Conservation (phyloP, 2,888 invertebrate genomes). For the Palloptera scutellata region DNA sequence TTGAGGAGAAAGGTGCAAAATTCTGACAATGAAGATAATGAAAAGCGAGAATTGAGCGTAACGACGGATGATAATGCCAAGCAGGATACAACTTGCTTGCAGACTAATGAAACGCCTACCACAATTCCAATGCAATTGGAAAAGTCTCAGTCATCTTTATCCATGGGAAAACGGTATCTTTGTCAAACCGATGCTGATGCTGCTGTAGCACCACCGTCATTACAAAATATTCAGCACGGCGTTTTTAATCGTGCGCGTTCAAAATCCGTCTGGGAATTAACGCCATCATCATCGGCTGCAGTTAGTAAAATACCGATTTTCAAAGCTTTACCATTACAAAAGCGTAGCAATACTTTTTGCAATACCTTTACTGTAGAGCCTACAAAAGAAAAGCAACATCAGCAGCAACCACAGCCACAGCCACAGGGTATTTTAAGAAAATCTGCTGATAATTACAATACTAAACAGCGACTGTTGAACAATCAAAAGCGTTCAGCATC, state of each 20-base stretch:
- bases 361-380: slow-evolving; percentile 21
- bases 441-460: background rate
- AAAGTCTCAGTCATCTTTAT: slow-evolving; percentile 76
- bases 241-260: slow-evolving; percentile 40
- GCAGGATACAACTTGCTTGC: background rate
- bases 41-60: background rate
- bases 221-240: slow-evolving; percentile 41
- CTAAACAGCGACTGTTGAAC: background rate
- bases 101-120: background rate
- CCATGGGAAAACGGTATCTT: slow-evolving; percentile 67
- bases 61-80: background rate
- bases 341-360: slow-evolving; percentile 55
- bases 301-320: slow-evolving; percentile 70
- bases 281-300: slow-evolving; percentile 57
- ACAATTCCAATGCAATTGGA: slow-evolving; percentile 62
- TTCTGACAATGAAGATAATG: background rate
- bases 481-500: slow-evolving; percentile 20
- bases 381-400: slow-evolving; percentile 7
- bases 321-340: slow-evolving; percentile 51
- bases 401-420: too few species aligned
- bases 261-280: slow-evolving; percentile 64
- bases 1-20: too few species aligned
- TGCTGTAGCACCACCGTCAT: slow-evolving; percentile 40
- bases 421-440: background rate
- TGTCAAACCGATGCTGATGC: slow-evolving; percentile 40